These are phyloP conservation scores for Morone chrysops DNA, from an alignment of 2,113 vertebrate species.

Conservation along the genomic window DNA sequence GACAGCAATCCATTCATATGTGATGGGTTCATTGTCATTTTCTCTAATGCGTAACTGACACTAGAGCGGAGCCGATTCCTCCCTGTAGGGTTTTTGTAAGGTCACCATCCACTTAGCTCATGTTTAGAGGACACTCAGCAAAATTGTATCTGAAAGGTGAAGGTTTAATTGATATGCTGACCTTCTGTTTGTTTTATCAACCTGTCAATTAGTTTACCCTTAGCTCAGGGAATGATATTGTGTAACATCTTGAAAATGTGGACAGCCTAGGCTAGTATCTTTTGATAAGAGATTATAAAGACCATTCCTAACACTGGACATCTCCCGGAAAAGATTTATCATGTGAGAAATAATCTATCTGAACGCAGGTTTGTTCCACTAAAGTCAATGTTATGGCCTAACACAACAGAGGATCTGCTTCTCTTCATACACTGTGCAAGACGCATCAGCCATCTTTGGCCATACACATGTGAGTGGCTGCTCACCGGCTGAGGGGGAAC, in stretches of 20 bases:
- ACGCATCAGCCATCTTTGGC: constrained; percentile 22
- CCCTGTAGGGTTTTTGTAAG: constrained; percentile 64
- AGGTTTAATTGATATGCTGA: constrained; percentile 59
- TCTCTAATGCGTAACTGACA: constrained; percentile 41
- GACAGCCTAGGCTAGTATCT: neutral
- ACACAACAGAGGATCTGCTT: constrained; percentile 13
- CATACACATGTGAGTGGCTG: constrained; percentile 33
- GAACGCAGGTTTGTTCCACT: constrained; percentile 6
- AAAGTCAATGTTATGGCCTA: neutral
- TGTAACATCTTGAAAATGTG: neutral
- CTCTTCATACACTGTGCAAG: neutral
- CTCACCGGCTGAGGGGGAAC: constrained; percentile 35
- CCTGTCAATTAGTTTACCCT: constrained; percentile 20
- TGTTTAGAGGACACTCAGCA: constrained; percentile 42
- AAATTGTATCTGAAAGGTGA: constrained; percentile 69
- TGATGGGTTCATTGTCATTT: constrained; percentile 42
- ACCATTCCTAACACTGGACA: neutral
- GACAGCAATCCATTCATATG: constrained; percentile 17
- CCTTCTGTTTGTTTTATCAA: constrained; percentile 54
- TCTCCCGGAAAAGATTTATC: neutral
- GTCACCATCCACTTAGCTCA: constrained; percentile 66
- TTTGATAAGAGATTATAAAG: neutral
- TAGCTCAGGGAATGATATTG: too few species aligned
- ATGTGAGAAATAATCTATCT: neutral
- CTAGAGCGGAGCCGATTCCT: constrained; percentile 26